These are phyloP conservation scores for Trichonephila clavata DNA, from an alignment of 1,140 invertebrate species.

Conservation along the genomic window DNA sequence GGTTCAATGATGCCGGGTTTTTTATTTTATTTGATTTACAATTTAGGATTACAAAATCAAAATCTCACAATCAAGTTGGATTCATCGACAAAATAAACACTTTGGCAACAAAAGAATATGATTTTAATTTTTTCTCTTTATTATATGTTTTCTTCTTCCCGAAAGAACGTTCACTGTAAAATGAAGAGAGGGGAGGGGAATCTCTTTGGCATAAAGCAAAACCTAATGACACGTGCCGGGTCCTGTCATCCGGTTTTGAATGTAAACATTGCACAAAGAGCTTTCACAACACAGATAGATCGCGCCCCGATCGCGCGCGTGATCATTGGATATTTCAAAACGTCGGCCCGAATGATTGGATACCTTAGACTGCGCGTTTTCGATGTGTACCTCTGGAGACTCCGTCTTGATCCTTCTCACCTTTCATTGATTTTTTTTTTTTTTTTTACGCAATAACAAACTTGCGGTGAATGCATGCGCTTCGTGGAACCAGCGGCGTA, in stretches of 20 bases:
- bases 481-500: neutral
- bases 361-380: neutral
- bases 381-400: neutral
- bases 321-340: constrained; percentile 29
- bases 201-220: neutral
- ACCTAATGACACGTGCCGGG: neutral
- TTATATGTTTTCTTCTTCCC: no score
- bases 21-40: no score
- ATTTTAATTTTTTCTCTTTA: no score
- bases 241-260: neutral
- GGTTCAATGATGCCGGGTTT: no score
- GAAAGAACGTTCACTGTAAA: no score
- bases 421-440: neutral
- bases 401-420: neutral
- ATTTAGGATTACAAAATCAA: no score
- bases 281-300: neutral
- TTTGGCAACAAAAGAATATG: no score
- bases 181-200: no score
- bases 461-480: neutral
- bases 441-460: neutral
- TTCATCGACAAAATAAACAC: no score
- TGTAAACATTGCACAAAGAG: neutral
- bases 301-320: neutral
- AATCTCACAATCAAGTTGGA: no score
- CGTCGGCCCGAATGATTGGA: neutral